A percentile compares a stretch with the other conserved stretches of the same genome.
Evolutionary conservation across 2,888 invertebrate species (phyloP).

Genomic region (Oscheius onirici): DNA sequence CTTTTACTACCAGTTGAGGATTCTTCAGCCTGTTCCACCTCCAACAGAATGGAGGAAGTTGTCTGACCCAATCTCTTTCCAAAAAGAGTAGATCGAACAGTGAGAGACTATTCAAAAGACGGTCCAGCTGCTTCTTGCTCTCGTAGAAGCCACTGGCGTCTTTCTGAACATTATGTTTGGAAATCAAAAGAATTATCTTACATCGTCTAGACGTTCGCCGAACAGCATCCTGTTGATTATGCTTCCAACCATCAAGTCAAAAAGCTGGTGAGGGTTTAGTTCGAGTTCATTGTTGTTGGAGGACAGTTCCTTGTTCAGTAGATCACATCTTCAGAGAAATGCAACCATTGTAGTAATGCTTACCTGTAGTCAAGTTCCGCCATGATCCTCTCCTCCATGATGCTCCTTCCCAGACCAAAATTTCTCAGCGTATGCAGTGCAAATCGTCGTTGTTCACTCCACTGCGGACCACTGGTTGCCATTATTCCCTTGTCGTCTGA

Average conservation of each 20-base stretch:
- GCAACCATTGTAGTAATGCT: background rate
- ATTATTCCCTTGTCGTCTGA: conserved; percentile 38
- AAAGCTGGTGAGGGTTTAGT: conserved; percentile 32
- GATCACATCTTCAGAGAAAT: background rate
- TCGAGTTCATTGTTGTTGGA: background rate
- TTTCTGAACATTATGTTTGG: background rate
- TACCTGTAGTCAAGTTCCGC: conserved; percentile 39
- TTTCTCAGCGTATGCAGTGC: conserved; percentile 48
- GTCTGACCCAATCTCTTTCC: background rate
- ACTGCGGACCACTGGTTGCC: conserved; percentile 38
- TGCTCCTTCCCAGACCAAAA: conserved; percentile 48
- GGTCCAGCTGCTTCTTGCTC: conserved; percentile 37
- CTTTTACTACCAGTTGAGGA: background rate
- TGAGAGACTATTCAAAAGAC: conserved; percentile 27
- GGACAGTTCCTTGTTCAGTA: too few relatives aligned
- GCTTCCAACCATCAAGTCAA: conserved; percentile 45
- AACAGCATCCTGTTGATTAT: conserved; percentile 51
- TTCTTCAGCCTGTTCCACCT: background rate
- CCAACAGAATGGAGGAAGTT: background rate
- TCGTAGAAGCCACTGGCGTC: too few relatives aligned
- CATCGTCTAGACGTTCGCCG: conserved; percentile 26
- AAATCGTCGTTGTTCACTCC: conserved; percentile 46
- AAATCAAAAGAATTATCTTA: background rate
- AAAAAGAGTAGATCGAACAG: conserved; percentile 34
- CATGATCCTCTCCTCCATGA: conserved; percentile 53